Conservation (phyloP, 1,140 invertebrate genomes). For the Phymastichus coffea region DNA sequence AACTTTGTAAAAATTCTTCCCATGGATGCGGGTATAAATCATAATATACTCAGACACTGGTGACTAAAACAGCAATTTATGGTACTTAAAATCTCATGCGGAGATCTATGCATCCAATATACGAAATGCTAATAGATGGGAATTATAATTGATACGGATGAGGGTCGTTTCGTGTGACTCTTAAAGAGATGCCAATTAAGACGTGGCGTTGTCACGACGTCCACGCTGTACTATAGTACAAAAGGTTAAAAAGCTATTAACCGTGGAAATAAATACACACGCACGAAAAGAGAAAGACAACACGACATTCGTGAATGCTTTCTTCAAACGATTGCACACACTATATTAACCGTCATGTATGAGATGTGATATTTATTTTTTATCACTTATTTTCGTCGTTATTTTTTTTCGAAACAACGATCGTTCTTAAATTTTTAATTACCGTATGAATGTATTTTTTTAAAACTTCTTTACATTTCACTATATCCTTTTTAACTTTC, state of each 20-base stretch:
- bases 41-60: slow-evolving; percentile 15
- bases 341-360: slow-evolving; percentile 18
- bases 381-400: slow-evolving; percentile 18
- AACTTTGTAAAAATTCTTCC: slow-evolving; percentile 12
- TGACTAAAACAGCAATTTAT: slow-evolving; percentile 26
- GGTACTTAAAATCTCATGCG: slow-evolving; percentile 22
- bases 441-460: neutral
- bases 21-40: neutral
- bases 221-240: slow-evolving; percentile 21
- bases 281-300: slow-evolving; percentile 5
- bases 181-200: slow-evolving; percentile 7
- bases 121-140: slow-evolving; percentile 2
- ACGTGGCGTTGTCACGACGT: slow-evolving; percentile 2
- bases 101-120: neutral
- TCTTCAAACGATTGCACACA: slow-evolving; percentile 6
- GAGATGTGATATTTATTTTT: slow-evolving; percentile 28
- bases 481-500: neutral
- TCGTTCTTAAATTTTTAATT: slow-evolving; percentile 6
- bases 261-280: neutral
- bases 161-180: slow-evolving; percentile 11
- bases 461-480: slow-evolving; percentile 26
- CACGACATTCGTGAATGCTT: slow-evolving; percentile 16
- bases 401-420: slow-evolving; percentile 10
- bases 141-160: slow-evolving; percentile 20
- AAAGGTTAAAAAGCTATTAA: slow-evolving; percentile 16